Base-by-base conservation (phyloP, 2,888 invertebrate species). In the Drosophila limbata region DNA sequence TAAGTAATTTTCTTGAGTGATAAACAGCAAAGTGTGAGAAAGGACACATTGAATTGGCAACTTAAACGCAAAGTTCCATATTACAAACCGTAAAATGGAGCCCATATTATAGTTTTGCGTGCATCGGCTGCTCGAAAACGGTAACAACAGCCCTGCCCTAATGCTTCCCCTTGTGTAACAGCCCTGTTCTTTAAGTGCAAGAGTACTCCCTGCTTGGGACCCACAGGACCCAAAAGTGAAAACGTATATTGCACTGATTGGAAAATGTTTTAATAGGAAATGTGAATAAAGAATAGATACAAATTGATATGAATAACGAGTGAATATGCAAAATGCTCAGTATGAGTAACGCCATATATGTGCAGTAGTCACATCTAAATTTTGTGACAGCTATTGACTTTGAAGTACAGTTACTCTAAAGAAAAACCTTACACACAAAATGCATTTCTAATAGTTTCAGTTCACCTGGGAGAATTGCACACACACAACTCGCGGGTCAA, bases 141-240 rank as follows among this genome's bases (percentile, higher is more conserved):
- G 84, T 88, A 88, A 85, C 84, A 79, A 79, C 84, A 84, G 79
- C 77, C 84, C 70, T 84, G 72, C 72, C 64, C 65, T 60, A 60
- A 51, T 37, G 40, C 45, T 50, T 42, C 57, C 75, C 88, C 88
- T 88, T 83, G 83, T 88, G 62, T 88, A 83, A 79, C 84, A 81
- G 37, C 81, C 87, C 73, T 82, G 86, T 71, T 65, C 39, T 31
- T 48, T 15, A 25, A 40, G 51, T 42, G 35, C 33, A 33, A 47
- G 37, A 21, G 44, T 69, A 78, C 64, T 44, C 69, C 69, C 82
- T 82, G 65, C 60, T 45, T 61, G 21, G 25, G 31, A 55, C 40
- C 25, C 5, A 51, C 75, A 76, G 76, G 76, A 76, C 75, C 55
- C 47, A 39, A 66, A 62, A 69, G 76, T 75, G 79, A 76, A 76